These are phyloP conservation scores for Leptinotarsa texana DNA, from an alignment of 1,140 invertebrate species.

Conservation along the genomic window DNA sequence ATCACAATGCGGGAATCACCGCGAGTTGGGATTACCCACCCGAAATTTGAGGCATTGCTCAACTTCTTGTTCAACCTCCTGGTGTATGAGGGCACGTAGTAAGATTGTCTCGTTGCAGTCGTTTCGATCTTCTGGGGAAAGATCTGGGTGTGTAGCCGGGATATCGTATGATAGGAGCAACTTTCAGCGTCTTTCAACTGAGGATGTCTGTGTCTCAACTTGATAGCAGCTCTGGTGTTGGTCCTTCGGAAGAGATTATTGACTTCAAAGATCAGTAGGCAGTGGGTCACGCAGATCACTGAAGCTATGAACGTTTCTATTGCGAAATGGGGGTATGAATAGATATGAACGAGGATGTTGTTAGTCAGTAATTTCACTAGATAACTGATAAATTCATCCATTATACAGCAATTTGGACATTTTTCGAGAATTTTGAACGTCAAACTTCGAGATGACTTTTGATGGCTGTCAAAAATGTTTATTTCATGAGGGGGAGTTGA, in stretches of 20 bases:
- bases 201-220: slow-evolving; percentile 32
- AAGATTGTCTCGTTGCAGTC: slow-evolving; percentile 16
- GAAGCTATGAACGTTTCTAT: slow-evolving; percentile 38
- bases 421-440: slow-evolving; percentile 20
- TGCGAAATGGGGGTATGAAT: slow-evolving; percentile 37
- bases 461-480: no score
- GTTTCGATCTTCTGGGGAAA: slow-evolving; percentile 35
- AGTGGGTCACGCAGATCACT: slow-evolving; percentile 35
- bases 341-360: slow-evolving; percentile 36
- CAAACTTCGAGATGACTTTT: not conserved
- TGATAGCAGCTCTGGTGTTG: slow-evolving; percentile 33
- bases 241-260: slow-evolving; percentile 36
- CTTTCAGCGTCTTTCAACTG: slow-evolving; percentile 18
- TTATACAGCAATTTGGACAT: slow-evolving; percentile 33
- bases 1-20: slow-evolving; percentile 29
- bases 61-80: slow-evolving; percentile 12
- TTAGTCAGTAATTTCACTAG: slow-evolving; percentile 38
- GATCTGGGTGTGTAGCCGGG: slow-evolving; percentile 29
- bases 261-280: slow-evolving; percentile 38
- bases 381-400: slow-evolving; percentile 38
- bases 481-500: no score
- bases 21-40: slow-evolving; percentile 30
- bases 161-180: slow-evolving; percentile 33
- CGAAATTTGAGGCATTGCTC: slow-evolving; percentile 28
- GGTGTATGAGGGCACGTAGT: slow-evolving; percentile 1